Evolutionary conservation across 1,140 invertebrate genomes (phyloP).

Genomic region (Diabrotica virgifera): DNA sequence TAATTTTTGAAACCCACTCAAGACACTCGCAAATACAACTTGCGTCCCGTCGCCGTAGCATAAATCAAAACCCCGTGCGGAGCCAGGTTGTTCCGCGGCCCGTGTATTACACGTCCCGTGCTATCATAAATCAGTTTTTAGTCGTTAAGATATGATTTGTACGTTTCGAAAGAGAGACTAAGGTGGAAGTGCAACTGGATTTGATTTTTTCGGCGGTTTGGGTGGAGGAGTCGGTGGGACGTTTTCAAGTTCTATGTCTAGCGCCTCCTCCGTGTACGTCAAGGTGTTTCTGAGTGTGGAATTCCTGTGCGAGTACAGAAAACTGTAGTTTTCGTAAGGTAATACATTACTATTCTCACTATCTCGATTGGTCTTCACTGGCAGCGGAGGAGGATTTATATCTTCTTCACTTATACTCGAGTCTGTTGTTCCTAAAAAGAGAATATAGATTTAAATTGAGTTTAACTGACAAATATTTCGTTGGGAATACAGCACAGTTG

Average conservation of each 20-base stretch:
- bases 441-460: neutral
- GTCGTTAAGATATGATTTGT: too few relatives aligned
- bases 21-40: too few relatives aligned
- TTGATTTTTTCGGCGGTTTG: slow-evolving; percentile 53
- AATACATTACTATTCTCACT: slow-evolving; percentile 42
- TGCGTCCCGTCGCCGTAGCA: too few relatives aligned
- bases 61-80: too few relatives aligned
- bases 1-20: too few relatives aligned
- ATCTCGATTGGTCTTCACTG: slow-evolving; percentile 61
- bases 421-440: slow-evolving; percentile 59
- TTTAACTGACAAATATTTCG: too few relatives aligned
- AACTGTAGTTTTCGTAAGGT: slow-evolving; percentile 40
- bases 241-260: slow-evolving; percentile 41
- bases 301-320: slow-evolving; percentile 38
- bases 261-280: slow-evolving; percentile 18
- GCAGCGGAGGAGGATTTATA: slow-evolving; percentile 64
- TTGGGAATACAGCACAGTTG: too few relatives aligned
- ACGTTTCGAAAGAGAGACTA: neutral
- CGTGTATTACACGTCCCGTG: too few relatives aligned
- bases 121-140: too few relatives aligned
- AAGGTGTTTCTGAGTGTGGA: slow-evolving; percentile 28
- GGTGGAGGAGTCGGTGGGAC: slow-evolving; percentile 57
- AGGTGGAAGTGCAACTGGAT: neutral
- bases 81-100: too few relatives aligned
- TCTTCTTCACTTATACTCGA: slow-evolving; percentile 67